These are phyloP conservation scores for Chrysolina haemoptera DNA, from an alignment of 2,888 invertebrate genomes.

Conservation along the genomic window DNA sequence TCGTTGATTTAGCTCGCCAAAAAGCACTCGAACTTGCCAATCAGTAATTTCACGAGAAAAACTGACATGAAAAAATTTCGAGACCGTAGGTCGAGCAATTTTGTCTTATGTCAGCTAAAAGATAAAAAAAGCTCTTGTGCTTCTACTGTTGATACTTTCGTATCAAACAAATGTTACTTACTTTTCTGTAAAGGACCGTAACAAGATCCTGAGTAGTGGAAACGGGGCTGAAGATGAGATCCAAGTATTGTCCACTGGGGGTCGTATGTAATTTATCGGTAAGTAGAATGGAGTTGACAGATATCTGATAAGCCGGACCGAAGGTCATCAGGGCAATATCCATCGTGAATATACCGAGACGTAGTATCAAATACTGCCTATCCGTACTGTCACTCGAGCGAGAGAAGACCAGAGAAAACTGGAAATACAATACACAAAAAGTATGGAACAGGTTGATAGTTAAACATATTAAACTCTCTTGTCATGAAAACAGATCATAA, in stretches of 20 bases:
- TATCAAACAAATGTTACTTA: slow-evolving; percentile 60
- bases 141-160: too few relatives aligned
- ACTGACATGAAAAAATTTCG: too few relatives aligned
- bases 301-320: slow-evolving; percentile 84
- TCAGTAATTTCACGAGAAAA: too few relatives aligned
- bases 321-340: slow-evolving; percentile 85
- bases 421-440: slow-evolving; percentile 33
- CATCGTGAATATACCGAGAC: slow-evolving; percentile 78
- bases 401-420: slow-evolving; percentile 79
- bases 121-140: too few relatives aligned
- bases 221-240: slow-evolving; percentile 77
- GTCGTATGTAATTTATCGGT: slow-evolving; percentile 85
- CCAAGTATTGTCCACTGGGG: slow-evolving; percentile 82
- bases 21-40: too few relatives aligned
- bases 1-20: too few relatives aligned
- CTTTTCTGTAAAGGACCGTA: slow-evolving; percentile 84
- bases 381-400: slow-evolving; percentile 78
- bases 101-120: too few relatives aligned
- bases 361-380: slow-evolving; percentile 82
- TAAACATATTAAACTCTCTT: too few relatives aligned
- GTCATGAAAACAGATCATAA: too few relatives aligned
- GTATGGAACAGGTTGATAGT: too few relatives aligned
- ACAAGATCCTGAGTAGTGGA: slow-evolving; percentile 76
- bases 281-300: slow-evolving; percentile 76
- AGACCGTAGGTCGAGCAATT: too few relatives aligned